Percentiles rank a stretch among this genome's conserved stretches.
These are phyloP conservation scores for Megalonaias nervosa DNA, from an alignment of 1,140 invertebrate genomes.

Conservation along the genomic window DNA sequence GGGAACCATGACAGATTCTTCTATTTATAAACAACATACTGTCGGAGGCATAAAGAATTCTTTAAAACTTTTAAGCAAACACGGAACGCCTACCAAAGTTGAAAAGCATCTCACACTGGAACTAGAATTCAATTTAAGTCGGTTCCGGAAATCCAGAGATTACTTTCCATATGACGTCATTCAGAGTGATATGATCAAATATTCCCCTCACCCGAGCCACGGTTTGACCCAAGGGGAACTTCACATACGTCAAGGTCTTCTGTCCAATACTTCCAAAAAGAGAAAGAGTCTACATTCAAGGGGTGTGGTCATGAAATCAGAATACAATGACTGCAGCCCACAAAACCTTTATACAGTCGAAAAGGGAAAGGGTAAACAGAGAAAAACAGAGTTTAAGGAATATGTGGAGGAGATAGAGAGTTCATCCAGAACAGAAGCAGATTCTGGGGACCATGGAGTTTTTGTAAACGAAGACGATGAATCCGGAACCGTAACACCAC, in stretches of 20 bases:
- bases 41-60: constrained; percentile 47
- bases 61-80: constrained; percentile 39
- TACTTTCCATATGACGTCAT: constrained; percentile 51
- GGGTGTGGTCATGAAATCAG: no score
- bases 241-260: constrained; percentile 35
- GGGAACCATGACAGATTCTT: constrained; percentile 22
- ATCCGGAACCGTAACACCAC: no score
- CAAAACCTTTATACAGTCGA: no score
- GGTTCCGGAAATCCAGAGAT: constrained; percentile 45
- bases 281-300: not conserved
- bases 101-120: constrained; percentile 46
- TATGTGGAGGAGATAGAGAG: no score
- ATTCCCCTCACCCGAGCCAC: constrained; percentile 42
- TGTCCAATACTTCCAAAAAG: constrained; percentile 28
- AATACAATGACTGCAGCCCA: no score
- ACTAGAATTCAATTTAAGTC: constrained; percentile 45
- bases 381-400: no score
- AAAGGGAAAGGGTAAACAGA: no score
- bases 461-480: no score
- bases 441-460: no score
- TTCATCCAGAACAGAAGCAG: no score
- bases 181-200: constrained; percentile 45
- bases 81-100: constrained; percentile 44
- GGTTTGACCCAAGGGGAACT: constrained; percentile 48
- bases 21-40: constrained; percentile 30